Base-by-base conservation (phyloP, 1,140 invertebrate genomes). In the Paraescarpia echinospica region DNA sequence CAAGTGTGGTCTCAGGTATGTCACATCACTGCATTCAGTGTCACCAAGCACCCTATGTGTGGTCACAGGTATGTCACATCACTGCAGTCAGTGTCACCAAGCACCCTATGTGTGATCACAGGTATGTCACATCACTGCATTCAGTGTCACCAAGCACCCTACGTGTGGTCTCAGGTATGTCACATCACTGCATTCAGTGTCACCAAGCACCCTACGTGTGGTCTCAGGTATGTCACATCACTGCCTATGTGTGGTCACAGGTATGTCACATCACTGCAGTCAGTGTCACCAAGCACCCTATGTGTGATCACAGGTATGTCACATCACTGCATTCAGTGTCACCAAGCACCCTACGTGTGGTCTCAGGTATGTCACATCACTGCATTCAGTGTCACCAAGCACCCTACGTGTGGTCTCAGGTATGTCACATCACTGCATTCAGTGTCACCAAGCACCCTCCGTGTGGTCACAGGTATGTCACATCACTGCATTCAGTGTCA, bases 361-460 rank as follows among this genome's bases (percentile, higher is more conserved):
- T 94, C 89, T 27, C 93, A 93, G 93, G 95, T 96, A 93, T 48
- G 41, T 48, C 5, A 8, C 41, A 48, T 14, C 41, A n/a, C n/a
- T n/a, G n/a, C n/a, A 8, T 5, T 48, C 41, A 48, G n/a, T 89
- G 89, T 48, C 41, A 48, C 41, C 41, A 48, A 14, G 14, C 41
- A 48, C 41, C 41, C 41, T 48, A 48, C 14, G 41, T 48, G 41
- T 48, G 5, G 41, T 48, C 41, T 14, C 5, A 14, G 41, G 41
- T 48, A 8, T 14, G 41, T 48, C 6, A 8, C 48, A 51, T 98
- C n/a, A n/a, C 0, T 97, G 97, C 48, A 9, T 8, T 1, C 96
- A 97, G 31, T 99, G 99, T 95, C 95, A 96, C n/a, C 98, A 98
- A 77, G 96, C 97, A 8, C 97, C 97, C 92, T 97, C 97, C 92